Conservation (phyloP, 2,888 invertebrate species). For the Papilio elwesi region DNA sequence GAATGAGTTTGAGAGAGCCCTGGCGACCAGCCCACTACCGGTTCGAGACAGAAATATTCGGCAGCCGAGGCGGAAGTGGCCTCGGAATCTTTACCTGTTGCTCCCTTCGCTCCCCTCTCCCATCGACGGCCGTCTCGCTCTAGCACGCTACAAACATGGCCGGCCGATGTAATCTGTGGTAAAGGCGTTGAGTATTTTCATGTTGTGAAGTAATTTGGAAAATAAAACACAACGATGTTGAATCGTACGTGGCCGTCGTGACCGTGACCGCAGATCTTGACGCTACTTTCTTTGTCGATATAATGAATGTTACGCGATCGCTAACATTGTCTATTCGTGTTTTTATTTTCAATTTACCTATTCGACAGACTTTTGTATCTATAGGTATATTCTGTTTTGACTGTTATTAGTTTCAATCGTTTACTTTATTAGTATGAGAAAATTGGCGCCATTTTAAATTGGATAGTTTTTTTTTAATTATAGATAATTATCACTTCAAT, state of each 20-base stretch:
- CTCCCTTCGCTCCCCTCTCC: conserved; percentile 79
- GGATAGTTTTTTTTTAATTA: background rate
- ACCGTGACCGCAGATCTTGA: conserved; percentile 77
- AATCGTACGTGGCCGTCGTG: conserved; percentile 65
- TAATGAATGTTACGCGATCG: conserved; percentile 35
- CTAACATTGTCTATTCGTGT: conserved; percentile 17
- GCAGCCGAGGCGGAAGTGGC: conserved; percentile 85
- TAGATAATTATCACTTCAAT: background rate
- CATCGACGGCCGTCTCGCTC: conserved; percentile 67
- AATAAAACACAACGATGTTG: conserved; percentile 75
- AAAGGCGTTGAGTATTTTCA: conserved; percentile 47
- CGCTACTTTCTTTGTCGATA: conserved; percentile 71
- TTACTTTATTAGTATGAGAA: background rate
- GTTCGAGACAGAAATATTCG: conserved; percentile 84
- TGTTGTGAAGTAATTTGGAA: conserved; percentile 75
- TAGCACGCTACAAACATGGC: conserved; percentile 51
- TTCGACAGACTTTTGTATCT: conserved; percentile 6
- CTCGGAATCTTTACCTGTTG: conserved; percentile 85
- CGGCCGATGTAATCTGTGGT: conserved; percentile 58
- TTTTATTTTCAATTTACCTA: conserved; percentile 9
- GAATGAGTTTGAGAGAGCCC: conserved; percentile 63
- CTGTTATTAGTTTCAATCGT: conserved; percentile 8
- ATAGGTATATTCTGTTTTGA: background rate
- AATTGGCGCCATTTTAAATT: conserved; percentile 14
- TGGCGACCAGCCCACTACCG: conserved; percentile 83